Conservation (phyloP, 1,140 invertebrate genomes). For the Carposina sasakii region DNA sequence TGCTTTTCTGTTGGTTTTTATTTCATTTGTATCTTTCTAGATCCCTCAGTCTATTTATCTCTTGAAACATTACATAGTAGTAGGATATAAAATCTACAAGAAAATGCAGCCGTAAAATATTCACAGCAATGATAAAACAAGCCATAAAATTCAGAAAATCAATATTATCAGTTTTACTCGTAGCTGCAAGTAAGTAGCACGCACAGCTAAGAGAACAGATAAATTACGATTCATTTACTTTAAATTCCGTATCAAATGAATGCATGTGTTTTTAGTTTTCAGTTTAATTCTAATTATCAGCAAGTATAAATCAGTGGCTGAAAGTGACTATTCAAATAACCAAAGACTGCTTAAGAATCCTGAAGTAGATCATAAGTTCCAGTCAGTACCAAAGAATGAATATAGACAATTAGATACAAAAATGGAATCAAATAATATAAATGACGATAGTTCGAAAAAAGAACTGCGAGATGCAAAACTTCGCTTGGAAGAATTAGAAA, state of each 20-base stretch:
- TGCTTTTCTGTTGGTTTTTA: too few species aligned
- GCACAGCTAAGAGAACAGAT: too few species aligned
- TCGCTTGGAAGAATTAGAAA: slow-evolving; percentile 79
- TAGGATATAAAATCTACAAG: too few species aligned
- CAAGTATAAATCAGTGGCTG: too few species aligned
- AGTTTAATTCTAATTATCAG: slow-evolving; percentile 4
- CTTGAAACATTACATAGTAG: too few species aligned
- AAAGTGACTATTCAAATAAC: too few species aligned
- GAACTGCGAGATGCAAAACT: slow-evolving; percentile 76
- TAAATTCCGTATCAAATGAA: too few species aligned
- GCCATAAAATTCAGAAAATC: slow-evolving; percentile 60
- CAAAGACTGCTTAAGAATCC: too few species aligned
- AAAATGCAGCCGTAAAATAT: slow-evolving; percentile 10
- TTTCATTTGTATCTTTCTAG: too few species aligned
- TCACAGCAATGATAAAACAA: slow-evolving; percentile 64
- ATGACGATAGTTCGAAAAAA: slow-evolving; percentile 55
- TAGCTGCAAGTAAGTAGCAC: slow-evolving; percentile 48
- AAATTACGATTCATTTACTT: too few species aligned
- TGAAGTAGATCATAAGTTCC: too few species aligned
- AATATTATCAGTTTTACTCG: slow-evolving; percentile 43
- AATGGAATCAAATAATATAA: slow-evolving; percentile 27
- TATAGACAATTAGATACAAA: slow-evolving; percentile 29
- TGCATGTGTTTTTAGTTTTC: slow-evolving; percentile 3
- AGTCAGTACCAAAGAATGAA: slow-evolving; percentile 45
- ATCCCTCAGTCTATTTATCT: too few species aligned